phyloP scores from a whole-genome alignment of 35 echinoderm and acorn worm genomes.

The Diadema setosum region DNA sequence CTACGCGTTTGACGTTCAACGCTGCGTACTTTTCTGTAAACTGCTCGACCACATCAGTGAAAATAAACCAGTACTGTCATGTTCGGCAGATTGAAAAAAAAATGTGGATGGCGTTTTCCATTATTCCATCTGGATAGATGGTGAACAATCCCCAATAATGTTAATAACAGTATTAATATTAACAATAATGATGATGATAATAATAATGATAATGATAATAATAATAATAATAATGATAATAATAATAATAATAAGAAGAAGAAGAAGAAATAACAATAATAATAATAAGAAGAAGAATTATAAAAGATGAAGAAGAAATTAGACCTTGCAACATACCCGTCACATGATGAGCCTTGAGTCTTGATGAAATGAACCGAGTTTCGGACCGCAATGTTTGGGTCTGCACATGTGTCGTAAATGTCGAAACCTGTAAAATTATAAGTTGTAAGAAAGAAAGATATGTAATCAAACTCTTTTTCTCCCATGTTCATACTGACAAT shows the following conservation, averaged over 20 bases:
- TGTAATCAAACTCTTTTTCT: too few species aligned
- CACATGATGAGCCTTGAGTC: not conserved
- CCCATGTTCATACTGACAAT: too few species aligned
- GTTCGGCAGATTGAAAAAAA: too few species aligned
- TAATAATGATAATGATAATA: not conserved
- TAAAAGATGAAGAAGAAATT: not conserved
- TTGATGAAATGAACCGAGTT: conserved; percentile 75
- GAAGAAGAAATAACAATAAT: too few species aligned
- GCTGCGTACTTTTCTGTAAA: too few species aligned
- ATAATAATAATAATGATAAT: not conserved
- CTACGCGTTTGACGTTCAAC: too few species aligned
- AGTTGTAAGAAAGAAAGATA: not conserved
- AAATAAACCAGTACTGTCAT: too few species aligned
- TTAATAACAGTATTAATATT: not conserved
- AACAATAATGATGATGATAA: not conserved
- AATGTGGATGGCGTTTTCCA: too few species aligned
- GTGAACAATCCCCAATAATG: not conserved
- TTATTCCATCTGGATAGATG: too few species aligned
- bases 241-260: too few species aligned
- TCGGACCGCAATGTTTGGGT: conserved; percentile 63
- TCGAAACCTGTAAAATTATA: conserved; percentile 60
- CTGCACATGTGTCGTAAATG: conserved; percentile 61
- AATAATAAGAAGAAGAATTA: too few species aligned
- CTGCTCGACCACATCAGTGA: too few species aligned
- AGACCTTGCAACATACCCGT: not conserved